These are phyloP conservation scores for Pelusios castaneus DNA, from an alignment of 2,113 vertebrate genomes.

Conservation along the genomic window DNA sequence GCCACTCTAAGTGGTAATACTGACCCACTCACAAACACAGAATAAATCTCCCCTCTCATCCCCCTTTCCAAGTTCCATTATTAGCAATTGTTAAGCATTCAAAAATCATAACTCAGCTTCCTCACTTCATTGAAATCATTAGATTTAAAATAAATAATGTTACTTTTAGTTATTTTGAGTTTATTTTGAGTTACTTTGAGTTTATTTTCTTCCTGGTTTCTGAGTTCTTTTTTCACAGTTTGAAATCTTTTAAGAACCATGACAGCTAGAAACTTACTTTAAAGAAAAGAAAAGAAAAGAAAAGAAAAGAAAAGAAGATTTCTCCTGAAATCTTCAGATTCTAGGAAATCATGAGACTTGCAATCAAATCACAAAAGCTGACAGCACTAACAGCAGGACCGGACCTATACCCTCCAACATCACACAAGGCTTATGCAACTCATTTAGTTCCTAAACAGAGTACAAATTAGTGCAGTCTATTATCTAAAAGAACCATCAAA, in stretches of 20 bases:
- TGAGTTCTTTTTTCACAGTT: not conserved
- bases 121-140: not conserved
- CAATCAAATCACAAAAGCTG: not conserved
- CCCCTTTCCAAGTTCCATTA: not conserved
- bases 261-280: not conserved
- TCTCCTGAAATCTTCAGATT: not conserved
- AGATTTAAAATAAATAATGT: slow-evolving; percentile 1
- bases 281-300: no score
- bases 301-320: not conserved
- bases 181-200: no score
- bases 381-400: not conserved
- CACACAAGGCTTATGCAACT: fast-evolving
- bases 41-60: not conserved
- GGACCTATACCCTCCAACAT: not conserved
- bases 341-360: not conserved
- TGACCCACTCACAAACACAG: not conserved
- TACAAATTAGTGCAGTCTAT: not conserved
- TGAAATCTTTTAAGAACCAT: not conserved
- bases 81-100: not conserved
- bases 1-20: not conserved
- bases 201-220: slow-evolving; percentile 24
- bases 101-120: not conserved
- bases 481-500: not conserved
- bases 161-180: not conserved
- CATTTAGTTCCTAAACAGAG: not conserved